Conservation (phyloP, 1,140 invertebrate genomes). For the Atta colombica region DNA sequence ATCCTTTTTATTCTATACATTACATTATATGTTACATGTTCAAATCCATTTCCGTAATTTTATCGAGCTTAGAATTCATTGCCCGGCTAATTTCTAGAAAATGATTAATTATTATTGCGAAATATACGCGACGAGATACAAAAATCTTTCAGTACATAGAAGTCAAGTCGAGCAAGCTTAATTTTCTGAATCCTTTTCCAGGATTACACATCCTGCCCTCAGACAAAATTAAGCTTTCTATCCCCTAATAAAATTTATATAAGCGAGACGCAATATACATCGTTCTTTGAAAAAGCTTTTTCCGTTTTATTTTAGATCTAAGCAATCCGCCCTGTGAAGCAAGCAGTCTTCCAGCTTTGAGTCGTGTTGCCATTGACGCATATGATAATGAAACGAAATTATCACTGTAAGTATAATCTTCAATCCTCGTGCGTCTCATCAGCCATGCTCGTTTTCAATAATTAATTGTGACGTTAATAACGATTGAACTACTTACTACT, state of each 20-base stretch:
- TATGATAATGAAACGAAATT: conserved; percentile 59
- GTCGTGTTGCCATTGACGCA: conserved; percentile 68
- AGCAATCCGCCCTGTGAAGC: conserved; percentile 80
- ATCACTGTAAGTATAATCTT: conserved; percentile 46
- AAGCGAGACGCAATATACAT: not conserved
- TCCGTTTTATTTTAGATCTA: conserved; percentile 75
- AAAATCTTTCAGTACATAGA: conserved; percentile 1
- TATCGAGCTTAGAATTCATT: conserved; percentile 14
- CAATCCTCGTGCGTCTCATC: not conserved
- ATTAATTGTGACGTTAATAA: not conserved
- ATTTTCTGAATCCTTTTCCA: conserved; percentile 26
- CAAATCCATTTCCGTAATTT: not conserved
- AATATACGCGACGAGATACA: not conserved
- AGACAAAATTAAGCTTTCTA: conserved; percentile 31
- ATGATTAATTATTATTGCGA: not conserved
- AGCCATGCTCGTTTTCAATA: not conserved
- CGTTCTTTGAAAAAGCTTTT: not conserved
- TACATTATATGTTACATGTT: not conserved
- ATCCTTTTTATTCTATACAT: not conserved
- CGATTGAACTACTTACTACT: not conserved
- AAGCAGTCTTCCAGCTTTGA: conserved; percentile 78
- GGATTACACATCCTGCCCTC: not conserved
- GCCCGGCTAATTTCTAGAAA: conserved; percentile 18
- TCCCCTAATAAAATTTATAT: not conserved
- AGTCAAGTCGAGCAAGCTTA: not conserved